Evolutionary conservation across 2,113 vertebrate species (phyloP), one percentile per base, ranked within the genome.

Genomic region (Beaufortia kweichowensis): DNA sequence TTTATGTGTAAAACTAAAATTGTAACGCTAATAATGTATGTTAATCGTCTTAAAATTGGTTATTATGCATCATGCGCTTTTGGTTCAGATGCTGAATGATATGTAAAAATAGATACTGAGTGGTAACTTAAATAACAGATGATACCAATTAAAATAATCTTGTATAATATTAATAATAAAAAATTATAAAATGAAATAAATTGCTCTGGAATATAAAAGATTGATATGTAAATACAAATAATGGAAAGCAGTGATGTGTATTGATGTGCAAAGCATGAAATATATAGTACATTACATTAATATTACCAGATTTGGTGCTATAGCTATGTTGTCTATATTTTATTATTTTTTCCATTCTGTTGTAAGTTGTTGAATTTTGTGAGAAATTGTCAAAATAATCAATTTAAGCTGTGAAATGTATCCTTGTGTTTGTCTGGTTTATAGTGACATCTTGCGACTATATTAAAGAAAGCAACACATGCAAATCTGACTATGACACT

Each of bases 401-500:
- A 14, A 3, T 14, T 46, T 17, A 10, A 46, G 43, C 15, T 3
- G 64, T 29, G 9, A 68, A 55, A 48, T 7, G 14, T 23, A 65
- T 12, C 17, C 28, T 15, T 33, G 11, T 0, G 6, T 69, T 55
- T 10, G 0, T 21, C 33, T 69, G 67, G 48, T 23, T 33, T 33
- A 76, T 28, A 29, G 66, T 39, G 79, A 61, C 74, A 71, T 50
- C 79, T 81, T 24, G 60, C 28, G 79, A 29, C 59, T 10, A 29
- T 26, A 17, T 72, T 35, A 17, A 35, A 29, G n/a, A 69, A 15
- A 19, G 46, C 48, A 69, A 69, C 67, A 55, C 29, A 35, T 35
- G 28, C 39, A 66, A 33, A n/a, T 23, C 1, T n/a, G n/a, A n/a
- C n/a, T n/a, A n/a, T n/a, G n/a, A n/a, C n/a, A n/a, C n/a, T n/a